Base-by-base conservation (phyloP, 2,797 vertebrate species). In the Apogon talboti region DNA sequence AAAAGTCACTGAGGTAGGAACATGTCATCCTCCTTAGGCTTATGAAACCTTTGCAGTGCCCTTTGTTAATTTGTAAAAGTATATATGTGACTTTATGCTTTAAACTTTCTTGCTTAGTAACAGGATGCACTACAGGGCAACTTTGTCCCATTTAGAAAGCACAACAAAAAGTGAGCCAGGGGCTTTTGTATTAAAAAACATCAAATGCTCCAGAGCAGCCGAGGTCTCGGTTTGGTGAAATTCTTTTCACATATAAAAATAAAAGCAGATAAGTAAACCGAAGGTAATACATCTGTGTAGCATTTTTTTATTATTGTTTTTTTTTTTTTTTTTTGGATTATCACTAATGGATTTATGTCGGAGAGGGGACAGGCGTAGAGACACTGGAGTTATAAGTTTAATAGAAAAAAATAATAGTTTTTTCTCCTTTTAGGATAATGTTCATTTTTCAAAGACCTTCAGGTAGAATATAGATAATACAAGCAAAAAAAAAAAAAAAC, bases 21-120 rank as follows among this genome's bases (percentile, higher is more conserved):
- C 62, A 74, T 67, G 41, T 51, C 65, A 63, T 35, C 33, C 19
- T 74, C 53, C 33, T 56, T 11, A 43, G 47, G 47, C 24, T 49
- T 11, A 68, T 64, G 41, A 55, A 47, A 55, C 7, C 19, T 67
- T 70, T 42, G 15, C 42, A 47, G 44, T 30, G 14, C 15, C 50
- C 7, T 15, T 50, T 60, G 54, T 45, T 54, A 54, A 37, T 1
- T 52, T 7, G 3, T 6, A 14, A 53, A 50, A 41, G 15, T 40
- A 10, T 18, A 54, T 7, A 11, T 10, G 35, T 46, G 2, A 60
- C 49, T 43, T 50, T 37, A 16, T 55, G 7, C 12, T 4, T 57
- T 2, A 63, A 66, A 41, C 15, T 58, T 12, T 45, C 19, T 21
- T 48, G 6, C 19, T 55, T 40, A 6, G n/a, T 11, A 11, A 4